These are phyloP conservation scores for Girardia tigrina DNA, from an alignment of 2,888 invertebrate species.

Conservation along the genomic window DNA sequence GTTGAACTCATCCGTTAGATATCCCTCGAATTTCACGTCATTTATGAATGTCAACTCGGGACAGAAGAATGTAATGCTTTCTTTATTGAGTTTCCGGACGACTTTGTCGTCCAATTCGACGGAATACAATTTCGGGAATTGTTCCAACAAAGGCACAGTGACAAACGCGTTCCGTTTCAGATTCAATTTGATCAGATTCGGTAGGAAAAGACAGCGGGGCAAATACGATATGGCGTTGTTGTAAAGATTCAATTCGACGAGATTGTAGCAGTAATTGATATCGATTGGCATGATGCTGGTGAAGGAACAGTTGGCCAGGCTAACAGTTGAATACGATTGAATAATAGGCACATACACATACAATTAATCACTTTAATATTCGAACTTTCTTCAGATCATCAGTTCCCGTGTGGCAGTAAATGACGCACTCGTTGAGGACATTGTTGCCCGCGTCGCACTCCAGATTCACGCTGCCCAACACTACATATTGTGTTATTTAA, in stretches of 20 bases:
- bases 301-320: slow-evolving; percentile 27
- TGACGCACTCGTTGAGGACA: slow-evolving; percentile 24
- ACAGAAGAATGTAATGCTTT: background rate
- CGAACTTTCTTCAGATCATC: slow-evolving; percentile 31
- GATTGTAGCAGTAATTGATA: slow-evolving; percentile 32
- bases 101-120: slow-evolving; percentile 21
- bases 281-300: slow-evolving; percentile 34
- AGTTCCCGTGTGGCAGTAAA: slow-evolving; percentile 31
- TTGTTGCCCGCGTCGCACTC: slow-evolving; percentile 32
- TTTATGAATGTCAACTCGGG: background rate
- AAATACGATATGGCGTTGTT: slow-evolving; percentile 27
- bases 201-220: slow-evolving; percentile 35
- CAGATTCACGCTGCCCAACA: background rate
- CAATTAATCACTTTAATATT: slow-evolving; percentile 32
- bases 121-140: slow-evolving; percentile 29
- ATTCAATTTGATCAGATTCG: slow-evolving; percentile 24
- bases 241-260: slow-evolving; percentile 36
- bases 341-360: background rate
- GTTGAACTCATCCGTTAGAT: background rate
- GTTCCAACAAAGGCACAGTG: slow-evolving; percentile 32
- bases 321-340: slow-evolving; percentile 8
- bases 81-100: background rate
- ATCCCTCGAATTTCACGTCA: background rate
- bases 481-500: background rate
- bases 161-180: background rate